These are phyloP conservation scores for Rhodinocichla rosea DNA, from an alignment of 2,113 vertebrate genomes.

Conservation along the genomic window DNA sequence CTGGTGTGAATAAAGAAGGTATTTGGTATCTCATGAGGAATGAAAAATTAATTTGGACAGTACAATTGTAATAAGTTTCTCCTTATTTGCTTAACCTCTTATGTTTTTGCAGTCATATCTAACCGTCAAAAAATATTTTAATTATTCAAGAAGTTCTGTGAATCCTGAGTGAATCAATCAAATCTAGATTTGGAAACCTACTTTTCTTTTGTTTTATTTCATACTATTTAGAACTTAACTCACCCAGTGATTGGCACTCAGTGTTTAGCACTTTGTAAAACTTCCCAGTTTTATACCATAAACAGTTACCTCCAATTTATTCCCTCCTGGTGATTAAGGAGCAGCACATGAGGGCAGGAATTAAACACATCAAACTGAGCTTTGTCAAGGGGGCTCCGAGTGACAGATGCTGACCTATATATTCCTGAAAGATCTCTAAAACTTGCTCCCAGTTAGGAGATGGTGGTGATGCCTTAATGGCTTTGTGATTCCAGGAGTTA, in stretches of 20 bases:
- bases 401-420: conserved; percentile 64
- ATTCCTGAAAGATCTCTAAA: conserved; percentile 33
- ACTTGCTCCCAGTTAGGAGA: conserved; percentile 48
- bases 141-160: not conserved
- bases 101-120: not conserved
- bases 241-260: not conserved
- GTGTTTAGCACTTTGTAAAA: not conserved
- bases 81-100: not conserved
- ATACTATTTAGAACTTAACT: not conserved
- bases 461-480: conserved; percentile 46
- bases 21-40: not conserved
- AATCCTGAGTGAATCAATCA: not conserved
- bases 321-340: not conserved
- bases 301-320: not conserved
- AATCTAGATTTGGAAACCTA: not conserved
- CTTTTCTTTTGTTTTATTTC: not conserved
- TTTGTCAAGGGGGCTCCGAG: not conserved
- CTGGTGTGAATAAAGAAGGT: not conserved
- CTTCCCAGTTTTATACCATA: not conserved
- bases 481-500: conserved; percentile 58
- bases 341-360: not conserved
- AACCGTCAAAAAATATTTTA: not conserved
- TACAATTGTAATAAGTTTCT: not conserved
- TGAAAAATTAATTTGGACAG: not conserved
- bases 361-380: not conserved